Base-by-base conservation (phyloP, 2,113 vertebrate genomes). In the Thamnaconus septentrionalis region DNA sequence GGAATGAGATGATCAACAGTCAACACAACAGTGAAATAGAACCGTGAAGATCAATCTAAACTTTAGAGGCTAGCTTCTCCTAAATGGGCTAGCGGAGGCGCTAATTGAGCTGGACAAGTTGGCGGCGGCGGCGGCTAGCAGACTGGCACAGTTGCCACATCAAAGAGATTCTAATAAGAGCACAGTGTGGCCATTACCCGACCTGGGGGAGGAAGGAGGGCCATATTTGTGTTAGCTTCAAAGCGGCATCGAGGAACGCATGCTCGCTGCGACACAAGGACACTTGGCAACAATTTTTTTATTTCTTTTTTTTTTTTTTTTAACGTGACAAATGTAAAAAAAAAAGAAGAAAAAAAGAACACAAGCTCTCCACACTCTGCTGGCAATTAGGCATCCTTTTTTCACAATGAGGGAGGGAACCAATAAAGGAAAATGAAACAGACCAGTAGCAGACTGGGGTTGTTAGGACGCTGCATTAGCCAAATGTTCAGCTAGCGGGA, bases 31-130 rank as follows among this genome's bases (percentile, higher is more conserved):
- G 18, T 31, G 18, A 31, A 31, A 31, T 31, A 31, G 18, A 31
- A 31, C 18, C 18, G 18, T 31, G 18, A 31, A 31, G 18, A 31
- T 31, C 18, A 31, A 31, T 31, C 18, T 31, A 2, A 31, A 31
- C 3, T 10, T 48, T 48, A 6, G 47, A 48, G 11, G 8, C 47
- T 48, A 48, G 11, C 47, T 48, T 48, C 47, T 31, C 18, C 18
- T 31, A 31, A 31, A 31, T 31, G 18, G 18, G 18, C 18, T 31
- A 31, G 64, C 3, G 73, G 82, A 63, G 79, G 60, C 6, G 64
- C 85, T 90, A 90, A 89, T 90, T 86, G 87, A 86, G 80, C 72
- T 83, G 62, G 87, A 89, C 88, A 86, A 89, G 88, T 89, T 88
- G 82, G 64, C 75, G 61, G 80, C 81, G 85, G 86, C 61, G 46